Evolutionary conservation across 2,113 vertebrate species (phyloP).

Genomic region (Cyanoderma ruficeps): DNA sequence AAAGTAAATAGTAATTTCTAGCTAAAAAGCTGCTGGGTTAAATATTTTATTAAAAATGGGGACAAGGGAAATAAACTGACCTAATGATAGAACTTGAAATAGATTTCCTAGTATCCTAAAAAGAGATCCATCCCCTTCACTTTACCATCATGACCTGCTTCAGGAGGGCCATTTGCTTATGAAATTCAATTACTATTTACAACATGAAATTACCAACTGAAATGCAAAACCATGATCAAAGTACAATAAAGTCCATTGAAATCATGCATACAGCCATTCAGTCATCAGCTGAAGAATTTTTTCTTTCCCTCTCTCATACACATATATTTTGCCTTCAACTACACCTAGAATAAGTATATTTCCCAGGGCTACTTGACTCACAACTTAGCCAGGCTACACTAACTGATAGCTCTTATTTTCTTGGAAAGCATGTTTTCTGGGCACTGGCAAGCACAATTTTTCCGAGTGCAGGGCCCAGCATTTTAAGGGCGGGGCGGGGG

Average conservation of each 20-base stretch:
- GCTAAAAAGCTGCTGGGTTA: neutral
- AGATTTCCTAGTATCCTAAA: neutral
- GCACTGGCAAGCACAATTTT: slow-evolving; percentile 37
- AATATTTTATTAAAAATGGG: neutral
- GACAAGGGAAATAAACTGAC: neutral
- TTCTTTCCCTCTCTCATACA: neutral
- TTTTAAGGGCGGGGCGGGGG: too few species aligned
- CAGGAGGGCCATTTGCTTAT: neutral
- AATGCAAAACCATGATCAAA: slow-evolving; percentile 8
- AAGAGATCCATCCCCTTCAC: neutral
- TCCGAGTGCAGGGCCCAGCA: neutral
- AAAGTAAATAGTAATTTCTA: neutral
- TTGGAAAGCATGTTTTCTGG: slow-evolving; percentile 44
- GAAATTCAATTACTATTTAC: slow-evolving; percentile 24
- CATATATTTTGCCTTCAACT: neutral
- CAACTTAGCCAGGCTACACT: slow-evolving; percentile 23
- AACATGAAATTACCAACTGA: neutral
- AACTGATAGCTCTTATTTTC: slow-evolving; percentile 48
- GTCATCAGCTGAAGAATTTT: slow-evolving; percentile 22
- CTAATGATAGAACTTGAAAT: neutral
- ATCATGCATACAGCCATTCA: neutral
- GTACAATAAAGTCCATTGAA: slow-evolving; percentile 20
- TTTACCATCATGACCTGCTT: neutral
- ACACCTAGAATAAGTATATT: slow-evolving; percentile 8
- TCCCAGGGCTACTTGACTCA: slow-evolving; percentile 22